Evolutionary conservation across 30 jellyfish, hydroid and myxozoan genomes (phyloP), one percentile per base, ranked within the genome.

Genomic region (Hydractinia echinata): DNA sequence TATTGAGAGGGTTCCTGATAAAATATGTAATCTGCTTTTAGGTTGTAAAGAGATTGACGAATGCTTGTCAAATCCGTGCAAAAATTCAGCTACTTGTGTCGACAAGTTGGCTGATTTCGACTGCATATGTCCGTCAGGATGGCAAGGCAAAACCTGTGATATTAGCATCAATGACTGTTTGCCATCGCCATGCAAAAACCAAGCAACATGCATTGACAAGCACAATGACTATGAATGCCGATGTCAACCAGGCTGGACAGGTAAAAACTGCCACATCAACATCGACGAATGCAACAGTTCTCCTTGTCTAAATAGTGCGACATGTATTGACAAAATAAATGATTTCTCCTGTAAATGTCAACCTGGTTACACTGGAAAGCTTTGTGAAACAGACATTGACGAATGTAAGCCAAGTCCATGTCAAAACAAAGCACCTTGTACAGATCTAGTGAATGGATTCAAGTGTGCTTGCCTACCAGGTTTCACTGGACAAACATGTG

Each of bases 71-170:
- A 16, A 67, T 67, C 20, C 78, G 14, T 67, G 78, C 78, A 16
- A 67, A 13, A 13, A 13, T 21, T 10, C 14, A 13, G 78, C 78
- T 11, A 15, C 51, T 0, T 67, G 78, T 67, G 50, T 67, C 1
- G 78, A 67, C 21, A 15, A 13, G 50, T 10, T 67, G 14, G 51
- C 14, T 4, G 21, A 67, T 20, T 67, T 11, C 21, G 51, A 77
- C n/a, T 78, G 86, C 58, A 8, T 5, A 7, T 78, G 86, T 78
- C 19, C 0, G 18, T 81, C 86, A 11, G 86, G 86, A 53, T 78
- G 86, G 86, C 6, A 16, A 14, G 86, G 86, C 15, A 60, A 30
- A 20, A 55, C 44, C 9, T 78, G 86, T 60, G 83, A 54, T 30
- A 15, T 5, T 7, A 15, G 51, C 13, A 71, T 20, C 53, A 7